These are phyloP conservation scores for Aromia moschata DNA, from an alignment of 2,888 invertebrate genomes.

Conservation along the genomic window DNA sequence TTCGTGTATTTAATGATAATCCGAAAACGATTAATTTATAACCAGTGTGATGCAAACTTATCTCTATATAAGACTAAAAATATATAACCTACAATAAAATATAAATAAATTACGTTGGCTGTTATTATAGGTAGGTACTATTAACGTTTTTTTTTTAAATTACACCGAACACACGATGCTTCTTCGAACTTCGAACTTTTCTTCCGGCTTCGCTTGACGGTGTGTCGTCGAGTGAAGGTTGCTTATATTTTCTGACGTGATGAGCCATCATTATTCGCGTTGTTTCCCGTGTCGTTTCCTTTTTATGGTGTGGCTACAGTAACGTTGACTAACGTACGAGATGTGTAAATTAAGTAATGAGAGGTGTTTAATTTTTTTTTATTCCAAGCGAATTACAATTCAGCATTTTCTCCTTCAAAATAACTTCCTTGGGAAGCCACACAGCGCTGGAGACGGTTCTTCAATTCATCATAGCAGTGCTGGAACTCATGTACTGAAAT, in stretches of 20 bases:
- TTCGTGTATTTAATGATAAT: slow-evolving; percentile 16
- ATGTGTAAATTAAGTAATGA: too few species aligned
- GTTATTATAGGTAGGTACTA: slow-evolving; percentile 3
- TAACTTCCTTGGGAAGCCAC: too few species aligned
- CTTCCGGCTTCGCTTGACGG: too few species aligned
- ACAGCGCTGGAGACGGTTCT: too few species aligned
- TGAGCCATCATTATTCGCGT: background rate
- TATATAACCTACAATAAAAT: slow-evolving; percentile 19
- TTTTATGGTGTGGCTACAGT: background rate
- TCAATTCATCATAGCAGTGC: too few species aligned
- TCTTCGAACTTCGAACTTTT: too few species aligned
- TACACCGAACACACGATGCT: background rate
- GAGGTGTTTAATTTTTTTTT: too few species aligned
- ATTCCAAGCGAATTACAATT: too few species aligned
- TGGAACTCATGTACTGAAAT: too few species aligned
- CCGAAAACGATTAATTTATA: slow-evolving; percentile 18
- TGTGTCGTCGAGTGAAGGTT: too few species aligned
- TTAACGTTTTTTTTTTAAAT: background rate
- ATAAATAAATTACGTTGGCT: slow-evolving; percentile 16
- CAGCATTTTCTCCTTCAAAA: too few species aligned
- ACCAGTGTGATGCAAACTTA: slow-evolving; percentile 16
- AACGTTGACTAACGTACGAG: too few species aligned
- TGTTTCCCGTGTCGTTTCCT: background rate
- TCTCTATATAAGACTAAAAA: slow-evolving; percentile 15
- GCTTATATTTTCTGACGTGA: background rate